A percentile compares a stretch with the other conserved stretches of the same genome.
Evolutionary conservation across 2,888 invertebrate species (phyloP).

Genomic region (Idaea dimidiata): DNA sequence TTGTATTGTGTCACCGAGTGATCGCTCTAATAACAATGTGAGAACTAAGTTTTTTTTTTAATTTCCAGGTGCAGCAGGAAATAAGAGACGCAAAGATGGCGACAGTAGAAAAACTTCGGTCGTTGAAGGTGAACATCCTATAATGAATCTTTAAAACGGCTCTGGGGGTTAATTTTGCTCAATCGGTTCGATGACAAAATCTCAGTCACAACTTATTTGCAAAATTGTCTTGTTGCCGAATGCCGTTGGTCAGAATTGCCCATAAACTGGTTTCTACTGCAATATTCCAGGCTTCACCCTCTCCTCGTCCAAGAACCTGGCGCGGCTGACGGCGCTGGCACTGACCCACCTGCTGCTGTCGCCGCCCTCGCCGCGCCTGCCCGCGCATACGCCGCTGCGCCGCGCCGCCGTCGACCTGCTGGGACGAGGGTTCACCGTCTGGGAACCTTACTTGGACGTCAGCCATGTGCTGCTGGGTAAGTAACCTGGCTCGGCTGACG

Average conservation of each 20-base stretch:
- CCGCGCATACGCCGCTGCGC: constrained; percentile 94
- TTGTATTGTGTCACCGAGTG: no score
- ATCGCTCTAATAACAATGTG: no score
- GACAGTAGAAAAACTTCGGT: constrained; percentile 90
- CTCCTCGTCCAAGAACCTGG: constrained; percentile 88
- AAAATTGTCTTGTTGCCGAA: no score
- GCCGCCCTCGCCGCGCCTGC: constrained; percentile 90
- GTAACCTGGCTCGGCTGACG: constrained; percentile 5
- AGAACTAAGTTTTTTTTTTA: no score
- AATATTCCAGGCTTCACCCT: constrained; percentile 59
- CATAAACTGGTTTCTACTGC: no score
- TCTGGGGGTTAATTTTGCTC: no score
- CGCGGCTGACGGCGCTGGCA: constrained; percentile 95
- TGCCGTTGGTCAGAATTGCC: background rate
- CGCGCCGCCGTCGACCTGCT: constrained; percentile 98
- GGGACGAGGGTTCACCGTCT: constrained; percentile 98
- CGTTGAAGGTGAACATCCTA: constrained; percentile 85
- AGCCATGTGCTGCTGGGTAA: constrained; percentile 67
- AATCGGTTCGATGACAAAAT: no score
- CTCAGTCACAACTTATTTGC: no score
- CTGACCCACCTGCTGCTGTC: constrained; percentile 95
- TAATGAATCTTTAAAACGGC: background rate
- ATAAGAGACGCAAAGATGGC: constrained; percentile 80
- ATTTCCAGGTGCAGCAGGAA: constrained; percentile 71
- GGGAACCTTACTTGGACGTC: constrained; percentile 93